These are phyloP conservation scores for Enteromius trimaculatus DNA, from an alignment of 2,797 vertebrate genomes.

Conservation along the genomic window DNA sequence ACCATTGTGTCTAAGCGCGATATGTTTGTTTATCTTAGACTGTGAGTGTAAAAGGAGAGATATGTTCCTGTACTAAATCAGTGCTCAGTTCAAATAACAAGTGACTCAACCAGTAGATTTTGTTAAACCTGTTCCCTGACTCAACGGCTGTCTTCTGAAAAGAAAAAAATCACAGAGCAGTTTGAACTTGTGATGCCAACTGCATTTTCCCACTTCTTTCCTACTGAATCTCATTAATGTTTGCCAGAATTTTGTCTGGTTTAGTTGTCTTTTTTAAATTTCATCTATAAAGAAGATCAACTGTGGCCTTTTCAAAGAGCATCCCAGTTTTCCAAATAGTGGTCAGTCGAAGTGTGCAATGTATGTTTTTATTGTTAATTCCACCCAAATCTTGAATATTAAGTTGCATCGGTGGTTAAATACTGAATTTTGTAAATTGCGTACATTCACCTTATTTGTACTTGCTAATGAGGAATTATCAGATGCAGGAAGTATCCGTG, in stretches of 20 bases:
- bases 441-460: background rate
- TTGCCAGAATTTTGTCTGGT: background rate
- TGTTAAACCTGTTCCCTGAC: slow-evolving; percentile 52
- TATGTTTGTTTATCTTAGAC: slow-evolving; percentile 6
- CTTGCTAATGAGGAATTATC: background rate
- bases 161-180: slow-evolving; percentile 7
- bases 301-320: background rate
- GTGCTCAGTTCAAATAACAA: slow-evolving; percentile 33
- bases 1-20: background rate
- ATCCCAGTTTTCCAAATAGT: background rate
- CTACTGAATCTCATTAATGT: background rate
- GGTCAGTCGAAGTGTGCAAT: background rate
- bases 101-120: slow-evolving; percentile 51
- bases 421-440: background rate
- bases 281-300: background rate
- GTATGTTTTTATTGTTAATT: background rate
- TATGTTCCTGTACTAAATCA: slow-evolving; percentile 50
- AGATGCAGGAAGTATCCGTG: background rate
- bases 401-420: background rate
- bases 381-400: background rate
- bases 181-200: background rate
- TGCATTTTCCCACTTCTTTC: background rate
- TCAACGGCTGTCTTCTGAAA: slow-evolving; percentile 30
- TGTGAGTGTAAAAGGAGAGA: slow-evolving; percentile 11
- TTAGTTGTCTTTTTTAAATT: background rate